phyloP scores from a whole-genome alignment of 2,888 invertebrate species.

The Salticus scenicus region DNA sequence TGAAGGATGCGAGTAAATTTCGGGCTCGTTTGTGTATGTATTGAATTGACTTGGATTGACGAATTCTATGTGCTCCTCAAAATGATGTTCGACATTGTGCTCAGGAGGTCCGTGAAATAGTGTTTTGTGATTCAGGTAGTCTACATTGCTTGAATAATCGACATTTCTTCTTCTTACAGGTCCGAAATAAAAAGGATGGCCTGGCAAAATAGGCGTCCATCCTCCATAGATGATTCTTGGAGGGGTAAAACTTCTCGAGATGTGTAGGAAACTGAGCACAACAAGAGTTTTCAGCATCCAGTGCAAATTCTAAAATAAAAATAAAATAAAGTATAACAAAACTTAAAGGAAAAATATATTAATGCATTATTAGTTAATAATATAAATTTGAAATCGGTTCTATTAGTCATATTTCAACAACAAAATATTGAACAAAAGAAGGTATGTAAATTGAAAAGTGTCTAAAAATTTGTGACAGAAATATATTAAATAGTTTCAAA shows the following conservation, averaged over 20 bases:
- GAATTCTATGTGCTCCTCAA: neutral
- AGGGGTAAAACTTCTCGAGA: slow-evolving; percentile 24
- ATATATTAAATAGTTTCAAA: too few species aligned
- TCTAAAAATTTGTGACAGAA: too few species aligned
- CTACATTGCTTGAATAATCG: neutral
- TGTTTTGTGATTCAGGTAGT: neutral
- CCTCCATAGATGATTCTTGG: slow-evolving; percentile 63
- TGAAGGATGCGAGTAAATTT: too few species aligned
- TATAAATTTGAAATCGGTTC: too few species aligned
- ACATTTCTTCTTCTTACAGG: slow-evolving; percentile 19
- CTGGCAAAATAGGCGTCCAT: slow-evolving; percentile 68
- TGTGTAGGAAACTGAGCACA: neutral
- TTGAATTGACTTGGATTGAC: neutral
- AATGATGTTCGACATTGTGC: neutral
- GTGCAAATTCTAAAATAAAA: neutral
- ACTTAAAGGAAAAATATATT: too few species aligned
- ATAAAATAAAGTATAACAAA: too few species aligned
- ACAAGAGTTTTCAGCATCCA: neutral
- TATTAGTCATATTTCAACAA: too few species aligned
- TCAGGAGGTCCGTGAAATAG: neutral
- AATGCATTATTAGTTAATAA: too few species aligned
- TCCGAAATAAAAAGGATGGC: slow-evolving; percentile 60
- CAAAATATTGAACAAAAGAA: too few species aligned
- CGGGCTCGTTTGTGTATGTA: too few species aligned
- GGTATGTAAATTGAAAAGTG: too few species aligned